phyloP scores from a whole-genome alignment of 2,113 vertebrate genomes.

The Bucco capensis region DNA sequence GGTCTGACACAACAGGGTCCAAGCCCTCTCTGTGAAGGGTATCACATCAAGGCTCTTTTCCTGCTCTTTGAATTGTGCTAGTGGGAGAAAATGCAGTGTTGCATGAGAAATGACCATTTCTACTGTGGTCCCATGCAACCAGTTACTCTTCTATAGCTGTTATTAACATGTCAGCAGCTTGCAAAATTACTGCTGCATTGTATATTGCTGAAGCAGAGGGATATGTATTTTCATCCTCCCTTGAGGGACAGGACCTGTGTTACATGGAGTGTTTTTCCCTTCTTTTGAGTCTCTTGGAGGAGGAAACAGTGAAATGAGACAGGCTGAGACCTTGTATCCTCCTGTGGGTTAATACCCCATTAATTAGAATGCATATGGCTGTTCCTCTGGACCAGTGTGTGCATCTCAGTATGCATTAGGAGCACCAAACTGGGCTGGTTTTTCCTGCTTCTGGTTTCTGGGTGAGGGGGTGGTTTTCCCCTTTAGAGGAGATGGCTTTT shows the following conservation, averaged over 20 bases:
- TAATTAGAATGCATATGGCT: conserved; percentile 8
- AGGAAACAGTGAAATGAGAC: background rate
- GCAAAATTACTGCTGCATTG: background rate
- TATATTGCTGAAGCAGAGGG: background rate
- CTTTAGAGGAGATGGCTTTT: background rate
- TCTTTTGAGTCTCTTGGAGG: background rate
- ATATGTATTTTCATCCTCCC: background rate
- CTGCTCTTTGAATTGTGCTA: background rate
- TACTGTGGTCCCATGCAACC: background rate
- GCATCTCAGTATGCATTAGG: background rate
- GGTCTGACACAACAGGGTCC: background rate
- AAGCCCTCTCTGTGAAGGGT: background rate
- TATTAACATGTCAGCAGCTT: conserved; percentile 18
- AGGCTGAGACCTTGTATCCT: background rate
- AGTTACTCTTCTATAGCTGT: background rate
- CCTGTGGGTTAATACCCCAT: background rate
- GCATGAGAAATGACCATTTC: background rate
- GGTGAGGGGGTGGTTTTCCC: background rate
- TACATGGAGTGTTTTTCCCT: background rate
- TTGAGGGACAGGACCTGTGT: background rate
- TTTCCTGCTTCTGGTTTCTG: background rate
- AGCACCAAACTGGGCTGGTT: background rate
- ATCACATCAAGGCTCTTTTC: background rate
- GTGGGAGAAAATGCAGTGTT: background rate
- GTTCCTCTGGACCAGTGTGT: background rate